Base-by-base conservation (phyloP, 2,113 vertebrate genomes). In the Rostratula benghalensis region DNA sequence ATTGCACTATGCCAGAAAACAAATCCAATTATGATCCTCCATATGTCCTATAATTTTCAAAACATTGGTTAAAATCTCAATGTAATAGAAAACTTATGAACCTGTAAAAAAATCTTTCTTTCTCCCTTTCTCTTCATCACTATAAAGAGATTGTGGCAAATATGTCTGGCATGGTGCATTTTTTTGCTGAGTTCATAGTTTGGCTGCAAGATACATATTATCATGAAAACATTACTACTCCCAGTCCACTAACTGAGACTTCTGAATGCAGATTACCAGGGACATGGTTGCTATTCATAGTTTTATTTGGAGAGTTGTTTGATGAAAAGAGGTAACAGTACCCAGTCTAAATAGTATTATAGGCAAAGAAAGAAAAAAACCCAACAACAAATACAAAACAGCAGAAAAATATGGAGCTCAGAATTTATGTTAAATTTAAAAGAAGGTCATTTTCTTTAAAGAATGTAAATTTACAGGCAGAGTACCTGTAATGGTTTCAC, bases 131-230 rank as follows among this genome's bases (percentile, higher is more conserved):
- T 63, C 10, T 45, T 83, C 7, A 20, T 48, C 9, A 16, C 7
- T 41, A 19, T 16, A 63, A 76, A 45, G 10, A 79, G 7, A 84
- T 11, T 22, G 17, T 21, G 9, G 17, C 8, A 82, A 77, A 48
- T 37, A 25, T 17, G 7, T 43, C 21, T 78, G 28, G 17, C 1
- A 0, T 28, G 37, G 41, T 35, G 46, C 5, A 4, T 23, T 57
- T 57, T 41, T 76, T 76, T 28, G 9, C 31, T 71, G 24, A 85
- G 31, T 31, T 79, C 21, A 39, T 64, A 27, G 73, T 3, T n/a
- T 84, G 21, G 2, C 45, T 87, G 33, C 27, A 90, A 80, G 21
- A n/a, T 43, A 41, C 5, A 17, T 63, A 19, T 27, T 31, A 27
- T 35, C 3, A 53, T 43, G n/a, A 53, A 60, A 92, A 73, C 8